phyloP scores from a whole-genome alignment of 2,888 invertebrate genomes.

The Diarsia dahlii region DNA sequence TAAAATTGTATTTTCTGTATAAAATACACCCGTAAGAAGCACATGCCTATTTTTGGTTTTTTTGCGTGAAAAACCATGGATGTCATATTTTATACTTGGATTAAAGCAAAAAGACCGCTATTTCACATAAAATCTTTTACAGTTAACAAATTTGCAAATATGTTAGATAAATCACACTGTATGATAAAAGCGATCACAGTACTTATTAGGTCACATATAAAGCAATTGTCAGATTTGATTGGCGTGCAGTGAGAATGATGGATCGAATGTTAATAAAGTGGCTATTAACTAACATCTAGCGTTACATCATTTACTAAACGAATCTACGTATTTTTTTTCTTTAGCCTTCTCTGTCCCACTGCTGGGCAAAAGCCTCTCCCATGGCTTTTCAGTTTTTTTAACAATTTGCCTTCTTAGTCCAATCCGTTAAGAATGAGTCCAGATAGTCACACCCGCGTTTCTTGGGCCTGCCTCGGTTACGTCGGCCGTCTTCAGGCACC shows the following conservation, averaged over 20 bases:
- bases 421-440: too few species aligned
- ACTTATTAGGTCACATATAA: slow-evolving; percentile 15
- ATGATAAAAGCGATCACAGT: not conserved
- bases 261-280: slow-evolving; percentile 48
- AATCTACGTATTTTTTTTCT: not conserved
- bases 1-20: not conserved
- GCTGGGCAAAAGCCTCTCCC: too few species aligned
- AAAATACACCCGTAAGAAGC: not conserved
- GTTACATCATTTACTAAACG: slow-evolving; percentile 4
- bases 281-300: slow-evolving; percentile 21
- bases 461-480: too few species aligned
- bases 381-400: too few species aligned
- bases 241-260: slow-evolving; percentile 53
- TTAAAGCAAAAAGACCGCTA: not conserved
- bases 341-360: too few species aligned
- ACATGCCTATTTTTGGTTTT: not conserved
- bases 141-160: not conserved
- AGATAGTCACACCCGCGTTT: too few species aligned
- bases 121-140: not conserved
- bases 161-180: not conserved
- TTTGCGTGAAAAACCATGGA: not conserved
- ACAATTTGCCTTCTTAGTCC: too few species aligned
- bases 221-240: slow-evolving; percentile 43
- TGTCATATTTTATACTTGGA: not conserved
- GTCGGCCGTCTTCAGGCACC: too few species aligned